A percentile compares a stretch with the other conserved stretches of the same genome.
phyloP scores from a whole-genome alignment of 1,140 invertebrate genomes.

The Penaeus japonicus region DNA sequence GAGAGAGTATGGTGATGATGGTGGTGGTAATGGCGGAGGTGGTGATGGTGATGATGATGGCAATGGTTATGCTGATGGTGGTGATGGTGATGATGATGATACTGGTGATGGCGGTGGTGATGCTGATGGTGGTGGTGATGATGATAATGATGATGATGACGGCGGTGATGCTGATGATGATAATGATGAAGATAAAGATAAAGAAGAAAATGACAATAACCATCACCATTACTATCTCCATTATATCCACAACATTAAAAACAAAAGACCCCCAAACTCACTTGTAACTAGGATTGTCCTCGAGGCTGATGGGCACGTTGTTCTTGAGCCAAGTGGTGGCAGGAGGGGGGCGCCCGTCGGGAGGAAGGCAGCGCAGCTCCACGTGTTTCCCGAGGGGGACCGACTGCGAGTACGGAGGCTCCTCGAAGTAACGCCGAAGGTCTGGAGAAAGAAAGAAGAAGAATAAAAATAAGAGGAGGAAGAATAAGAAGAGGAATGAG shows the following conservation, averaged over 20 bases:
- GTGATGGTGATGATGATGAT: no score
- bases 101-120: no score
- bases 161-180: no score
- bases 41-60: no score
- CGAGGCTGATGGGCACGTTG: constrained; percentile 73
- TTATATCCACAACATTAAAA: not conserved
- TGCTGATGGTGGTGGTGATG: no score
- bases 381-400: constrained; percentile 85
- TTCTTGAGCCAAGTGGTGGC: constrained; percentile 84
- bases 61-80: no score
- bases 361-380: constrained; percentile 88
- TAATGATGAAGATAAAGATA: no score
- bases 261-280: not conserved
- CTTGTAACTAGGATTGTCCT: constrained; percentile 66
- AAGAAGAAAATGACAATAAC: no score
- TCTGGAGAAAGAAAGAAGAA: constrained; percentile 68
- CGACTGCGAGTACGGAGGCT: constrained; percentile 79
- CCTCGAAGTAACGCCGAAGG: constrained; percentile 83
- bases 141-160: no score
- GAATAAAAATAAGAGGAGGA: not conserved
- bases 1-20: no score
- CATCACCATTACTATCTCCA: no score
- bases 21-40: no score
- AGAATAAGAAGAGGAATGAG: not conserved
- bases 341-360: constrained; percentile 84